Base-by-base conservation (phyloP, 2,888 invertebrate genomes). In the Drymonia ruficornis region DNA sequence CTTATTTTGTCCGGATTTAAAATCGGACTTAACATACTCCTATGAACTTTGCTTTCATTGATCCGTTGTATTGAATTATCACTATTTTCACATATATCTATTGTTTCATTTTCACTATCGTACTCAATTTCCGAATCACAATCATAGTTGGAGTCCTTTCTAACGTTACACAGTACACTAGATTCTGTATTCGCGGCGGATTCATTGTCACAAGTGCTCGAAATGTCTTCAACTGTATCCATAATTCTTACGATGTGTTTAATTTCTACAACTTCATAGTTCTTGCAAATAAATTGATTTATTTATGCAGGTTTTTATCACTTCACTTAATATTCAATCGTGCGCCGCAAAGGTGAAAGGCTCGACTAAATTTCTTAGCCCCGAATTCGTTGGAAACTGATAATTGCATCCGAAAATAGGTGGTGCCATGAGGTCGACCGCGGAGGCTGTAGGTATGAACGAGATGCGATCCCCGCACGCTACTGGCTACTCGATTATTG, bases 331-430 rank as follows among this genome's bases (percentile, higher is more conserved):
- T 49, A 55, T 55, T 59, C 40, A 53, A 63, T 56, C 56, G 52
- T 53, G 44, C 52, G 47, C 44, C 52, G 50, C 45, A 40, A 53
- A 58, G 57, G 68, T 69, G 66, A 72, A 72, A 70, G 66, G 53
- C 52, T 53, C 69, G 70, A 78, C 81, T 76, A 78, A 76, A 79
- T 77, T 67, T 72, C 72, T 67, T 64, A 72, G 72, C 68, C 67
- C 69, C 60, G 70, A 74, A 75, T 67, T 80, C 67, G 74, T 68
- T 68, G 76, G 77, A 74, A 78, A 73, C 73, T 82, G 87, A 87
- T 92, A 91, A 92, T 92, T 92, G 87, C 78, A 87, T 89, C 78
- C 78, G 84, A 89, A 91, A 92, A 92, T 89, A 92, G 92, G 92
- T 89, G 91, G 86, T 83, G 73, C 87, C 81, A 63, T 73, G 65